phyloP scores from a whole-genome alignment of 1,140 invertebrate genomes.

The Procambarus clarkii region DNA sequence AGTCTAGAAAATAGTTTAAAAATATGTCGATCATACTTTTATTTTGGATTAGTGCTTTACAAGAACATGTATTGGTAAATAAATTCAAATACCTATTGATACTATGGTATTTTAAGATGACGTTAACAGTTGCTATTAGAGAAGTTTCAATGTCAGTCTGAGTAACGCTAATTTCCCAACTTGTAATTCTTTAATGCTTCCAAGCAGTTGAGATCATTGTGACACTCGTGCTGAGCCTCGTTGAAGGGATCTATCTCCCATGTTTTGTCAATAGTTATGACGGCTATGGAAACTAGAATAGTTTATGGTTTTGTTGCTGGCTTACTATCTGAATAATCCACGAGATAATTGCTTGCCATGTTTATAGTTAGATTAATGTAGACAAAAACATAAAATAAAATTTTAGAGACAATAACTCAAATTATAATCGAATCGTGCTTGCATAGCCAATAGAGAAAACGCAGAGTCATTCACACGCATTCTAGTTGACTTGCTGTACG shows the following conservation, averaged over 20 bases:
- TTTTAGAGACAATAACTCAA: slow-evolving; percentile 32
- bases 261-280: not conserved
- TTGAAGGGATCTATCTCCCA: not conserved
- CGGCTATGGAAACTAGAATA: not conserved
- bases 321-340: not conserved
- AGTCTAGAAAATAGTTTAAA: slow-evolving; percentile 26
- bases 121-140: not conserved
- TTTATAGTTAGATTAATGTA: slow-evolving; percentile 23
- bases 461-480: not conserved
- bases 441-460: slow-evolving; percentile 20
- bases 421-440: slow-evolving; percentile 11
- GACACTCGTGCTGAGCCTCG: slow-evolving; percentile 7
- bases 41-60: slow-evolving; percentile 30
- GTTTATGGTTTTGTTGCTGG: not conserved
- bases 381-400: not conserved
- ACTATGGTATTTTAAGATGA: not conserved
- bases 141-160: not conserved
- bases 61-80: slow-evolving; percentile 17
- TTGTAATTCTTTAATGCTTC: slow-evolving; percentile 35
- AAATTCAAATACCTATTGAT: slow-evolving; percentile 17
- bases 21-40: slow-evolving; percentile 20
- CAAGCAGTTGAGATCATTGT: not conserved
- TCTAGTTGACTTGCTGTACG: slow-evolving; percentile 27
- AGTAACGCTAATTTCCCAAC: not conserved
- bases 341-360: not conserved